phyloP scores from a whole-genome alignment of 2,797 vertebrate genomes.

The Siniperca obscura region DNA sequence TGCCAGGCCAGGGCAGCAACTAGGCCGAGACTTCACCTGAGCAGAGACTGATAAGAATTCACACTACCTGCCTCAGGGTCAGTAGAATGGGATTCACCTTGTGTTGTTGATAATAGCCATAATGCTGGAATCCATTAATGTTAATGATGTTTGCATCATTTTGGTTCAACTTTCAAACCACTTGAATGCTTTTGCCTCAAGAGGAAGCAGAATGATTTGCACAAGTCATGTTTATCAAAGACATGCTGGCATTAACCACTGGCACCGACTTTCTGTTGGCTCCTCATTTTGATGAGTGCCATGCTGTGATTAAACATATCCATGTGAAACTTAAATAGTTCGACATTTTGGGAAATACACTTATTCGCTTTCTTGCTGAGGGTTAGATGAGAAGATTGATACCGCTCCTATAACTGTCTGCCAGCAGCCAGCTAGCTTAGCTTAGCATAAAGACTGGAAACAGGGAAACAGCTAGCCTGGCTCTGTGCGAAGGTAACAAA shows the following conservation, averaged over 20 bases:
- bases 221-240: constrained; percentile 66
- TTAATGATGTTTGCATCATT: constrained; percentile 56
- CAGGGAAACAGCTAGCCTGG: not conserved
- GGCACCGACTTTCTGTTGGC: not conserved
- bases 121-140: constrained; percentile 65
- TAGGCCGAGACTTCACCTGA: constrained; percentile 57
- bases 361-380: not conserved
- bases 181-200: constrained; percentile 41
- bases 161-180: constrained; percentile 47
- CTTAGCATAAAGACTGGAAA: not conserved
- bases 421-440: not conserved
- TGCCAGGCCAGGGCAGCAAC: constrained; percentile 53
- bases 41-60: constrained; percentile 70
- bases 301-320: constrained; percentile 27
- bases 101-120: constrained; percentile 39
- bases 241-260: constrained; percentile 23
- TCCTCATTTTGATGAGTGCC: constrained; percentile 2
- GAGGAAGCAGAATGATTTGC: constrained; percentile 46
- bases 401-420: not conserved
- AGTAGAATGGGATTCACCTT: constrained; percentile 46
- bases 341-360: not conserved
- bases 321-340: constrained; percentile 19
- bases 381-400: not conserved
- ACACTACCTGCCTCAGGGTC: constrained; percentile 58
- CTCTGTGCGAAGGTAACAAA: not conserved